Conservation (phyloP, 2,797 vertebrate genomes). For the Rhabdophis nuchalis region DNA sequence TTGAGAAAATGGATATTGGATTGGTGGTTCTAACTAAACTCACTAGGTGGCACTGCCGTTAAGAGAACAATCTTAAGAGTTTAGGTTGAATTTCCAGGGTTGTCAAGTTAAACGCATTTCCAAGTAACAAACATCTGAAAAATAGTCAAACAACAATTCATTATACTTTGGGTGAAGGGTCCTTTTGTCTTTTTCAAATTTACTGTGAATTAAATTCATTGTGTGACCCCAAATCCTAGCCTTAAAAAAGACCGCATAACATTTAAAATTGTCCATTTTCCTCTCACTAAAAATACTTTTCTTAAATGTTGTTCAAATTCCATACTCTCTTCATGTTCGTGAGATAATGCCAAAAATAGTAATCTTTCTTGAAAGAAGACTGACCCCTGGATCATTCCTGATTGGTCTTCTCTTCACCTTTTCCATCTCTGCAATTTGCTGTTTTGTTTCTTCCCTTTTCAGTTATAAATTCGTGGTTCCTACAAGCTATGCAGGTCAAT, state of each 20-base stretch:
- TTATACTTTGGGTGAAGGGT: neutral
- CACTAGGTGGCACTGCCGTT: slow-evolving; percentile 3
- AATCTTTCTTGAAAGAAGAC: neutral
- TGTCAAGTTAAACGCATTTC: neutral
- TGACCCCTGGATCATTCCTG: neutral
- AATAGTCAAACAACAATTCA: neutral
- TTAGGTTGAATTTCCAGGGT: neutral
- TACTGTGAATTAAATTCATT: neutral
- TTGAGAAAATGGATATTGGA: neutral
- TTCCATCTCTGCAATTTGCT: neutral
- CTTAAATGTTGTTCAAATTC: neutral
- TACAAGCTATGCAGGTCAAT: neutral
- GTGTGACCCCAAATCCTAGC: neutral
- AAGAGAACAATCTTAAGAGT: neutral
- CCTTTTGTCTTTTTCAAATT: neutral
- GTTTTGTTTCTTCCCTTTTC: neutral
- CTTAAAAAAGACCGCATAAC: neutral
- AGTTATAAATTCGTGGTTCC: neutral
- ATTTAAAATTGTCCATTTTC: neutral
- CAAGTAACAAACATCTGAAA: neutral
- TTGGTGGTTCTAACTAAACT: neutral
- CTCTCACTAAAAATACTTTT: neutral
- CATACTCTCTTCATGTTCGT: neutral
- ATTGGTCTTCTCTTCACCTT: neutral
- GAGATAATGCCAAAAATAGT: neutral